phyloP scores from a whole-genome alignment of 2,113 vertebrate genomes.

The Sinocyclocheilus rhinocerous region DNA sequence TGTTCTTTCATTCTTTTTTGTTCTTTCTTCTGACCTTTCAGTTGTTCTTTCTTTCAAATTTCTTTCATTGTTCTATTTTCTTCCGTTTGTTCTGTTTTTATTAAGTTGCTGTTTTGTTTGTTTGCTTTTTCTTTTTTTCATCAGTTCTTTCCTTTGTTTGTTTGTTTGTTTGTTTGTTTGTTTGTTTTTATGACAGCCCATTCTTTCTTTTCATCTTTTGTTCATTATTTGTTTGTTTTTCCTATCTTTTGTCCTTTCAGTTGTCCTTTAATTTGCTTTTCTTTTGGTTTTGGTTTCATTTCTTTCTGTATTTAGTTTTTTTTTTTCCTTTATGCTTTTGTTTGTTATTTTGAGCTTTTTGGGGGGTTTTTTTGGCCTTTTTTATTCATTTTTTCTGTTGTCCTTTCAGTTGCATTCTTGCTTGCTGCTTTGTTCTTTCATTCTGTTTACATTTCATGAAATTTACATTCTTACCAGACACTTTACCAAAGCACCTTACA shows the following conservation, averaged over 20 bases:
- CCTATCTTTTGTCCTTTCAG: not conserved
- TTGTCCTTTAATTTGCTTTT: not conserved
- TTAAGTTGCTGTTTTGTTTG: too few species aligned
- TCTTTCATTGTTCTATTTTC: too few species aligned
- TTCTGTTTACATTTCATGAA: not conserved
- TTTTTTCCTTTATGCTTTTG: too few species aligned
- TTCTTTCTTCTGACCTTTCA: too few species aligned
- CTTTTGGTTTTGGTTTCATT: not conserved
- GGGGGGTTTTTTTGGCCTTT: too few species aligned
- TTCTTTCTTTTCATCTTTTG: too few species aligned
- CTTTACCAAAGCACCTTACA: not conserved
- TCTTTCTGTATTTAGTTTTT: not conserved
- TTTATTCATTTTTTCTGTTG: not conserved
- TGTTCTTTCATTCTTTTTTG: too few species aligned
- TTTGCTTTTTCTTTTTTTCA: too few species aligned
- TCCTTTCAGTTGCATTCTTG: not conserved
- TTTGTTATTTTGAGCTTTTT: too few species aligned
- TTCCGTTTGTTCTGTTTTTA: too few species aligned
- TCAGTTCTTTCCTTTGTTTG: not conserved
- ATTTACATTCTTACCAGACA: conserved; percentile 24
- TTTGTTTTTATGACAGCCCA: not conserved
- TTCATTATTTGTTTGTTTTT: not conserved
- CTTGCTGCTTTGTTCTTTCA: not conserved
- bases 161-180: not conserved
- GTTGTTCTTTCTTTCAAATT: too few species aligned